Base-by-base conservation (phyloP, 2,888 invertebrate genomes). In the Eristalis arbustorum region DNA sequence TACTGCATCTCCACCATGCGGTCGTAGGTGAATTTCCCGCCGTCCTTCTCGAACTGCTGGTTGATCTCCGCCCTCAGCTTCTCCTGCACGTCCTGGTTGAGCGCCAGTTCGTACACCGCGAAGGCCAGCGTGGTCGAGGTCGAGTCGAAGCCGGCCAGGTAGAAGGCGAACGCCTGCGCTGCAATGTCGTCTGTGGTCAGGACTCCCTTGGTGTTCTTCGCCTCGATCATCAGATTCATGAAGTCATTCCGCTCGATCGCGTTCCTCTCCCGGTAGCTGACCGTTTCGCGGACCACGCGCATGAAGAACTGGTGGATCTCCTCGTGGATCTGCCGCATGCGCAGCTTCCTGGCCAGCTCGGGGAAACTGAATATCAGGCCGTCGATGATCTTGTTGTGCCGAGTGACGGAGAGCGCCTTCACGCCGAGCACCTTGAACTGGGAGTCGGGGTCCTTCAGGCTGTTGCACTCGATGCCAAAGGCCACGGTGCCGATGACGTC, bases 121-220 rank as follows among this genome's bases (percentile, higher is more conserved):
- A 94, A 94, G 23, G 93, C 92, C 90, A 94, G 91, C 0, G 93
- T 93, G 3, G 93, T 92, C 0, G 93, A 92, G 18, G 94, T 94
- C 0, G 94, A 94, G 90, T 94, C 94, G 64, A 93, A 94, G 3
- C 95, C 94, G 18, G 94, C 95, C 25, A 92, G 82, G 75, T 94
- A 94, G 89, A 95, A 94, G 1, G 94, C 91, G 42, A 94, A 93
- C 10, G 94, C 94, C 83, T 95, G 94, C 0, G 94, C 93, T 0
- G 93, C 92, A 0, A 95, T 90, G 69, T 95, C 89, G 10, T 93
- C 92, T n/a, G 94, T 91, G 2, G 93, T 91, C 2, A 94, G 89
- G 0, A 90, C 90, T 1, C 87, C 89, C 22, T 78, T 82, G 0
- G 77, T 82, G 3, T 90, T 88, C 84, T 93, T 91, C n/a, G 94